Conservation (phyloP, 2,888 invertebrate genomes). For the Priocnemis perturbator region DNA sequence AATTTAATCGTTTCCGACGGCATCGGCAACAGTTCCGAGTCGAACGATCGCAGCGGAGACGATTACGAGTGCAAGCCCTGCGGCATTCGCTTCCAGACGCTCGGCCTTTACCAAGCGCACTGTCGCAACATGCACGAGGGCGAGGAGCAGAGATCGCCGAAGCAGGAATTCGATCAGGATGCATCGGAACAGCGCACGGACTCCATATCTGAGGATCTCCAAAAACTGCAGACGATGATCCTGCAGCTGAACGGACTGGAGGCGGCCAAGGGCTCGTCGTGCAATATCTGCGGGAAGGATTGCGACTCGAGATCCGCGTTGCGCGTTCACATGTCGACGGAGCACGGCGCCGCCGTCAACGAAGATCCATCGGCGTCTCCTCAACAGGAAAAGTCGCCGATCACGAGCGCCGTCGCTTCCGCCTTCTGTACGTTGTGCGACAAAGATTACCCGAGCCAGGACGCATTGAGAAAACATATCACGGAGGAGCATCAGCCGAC, state of each 20-base stretch:
- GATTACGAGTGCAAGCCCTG: conserved; percentile 77
- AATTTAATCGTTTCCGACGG: conserved; percentile 86
- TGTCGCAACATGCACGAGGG: conserved; percentile 66
- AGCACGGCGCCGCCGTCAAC: conserved; percentile 76
- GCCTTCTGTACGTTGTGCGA: conserved; percentile 78
- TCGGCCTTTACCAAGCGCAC: conserved; percentile 67
- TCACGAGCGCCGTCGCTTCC: conserved; percentile 34
- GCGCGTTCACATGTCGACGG: conserved; percentile 82
- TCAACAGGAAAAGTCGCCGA: conserved; percentile 69
- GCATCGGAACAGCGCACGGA: conserved; percentile 77
- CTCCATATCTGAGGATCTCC: conserved; percentile 88
- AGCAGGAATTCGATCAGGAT: conserved; percentile 67
- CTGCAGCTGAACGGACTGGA: conserved; percentile 90
- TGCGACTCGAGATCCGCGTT: conserved; percentile 84
- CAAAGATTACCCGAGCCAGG: conserved; percentile 79
- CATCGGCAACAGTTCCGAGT: conserved; percentile 75
- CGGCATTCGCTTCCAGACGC: conserved; percentile 77
- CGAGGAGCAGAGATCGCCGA: conserved; percentile 60
- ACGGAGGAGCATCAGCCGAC: conserved; percentile 78
- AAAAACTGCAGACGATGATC: conserved; percentile 93
- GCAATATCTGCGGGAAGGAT: conserved; percentile 84
- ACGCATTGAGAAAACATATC: conserved; percentile 83
- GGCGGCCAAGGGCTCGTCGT: conserved; percentile 77
- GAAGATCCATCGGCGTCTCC: conserved; percentile 63
- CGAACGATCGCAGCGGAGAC: conserved; percentile 75